Evolutionary conservation across 37 sponge, comb jelly and placozoan species (phyloP), one percentile per base, ranked within the genome.

Genomic region (Cladorhizidae sp.): DNA sequence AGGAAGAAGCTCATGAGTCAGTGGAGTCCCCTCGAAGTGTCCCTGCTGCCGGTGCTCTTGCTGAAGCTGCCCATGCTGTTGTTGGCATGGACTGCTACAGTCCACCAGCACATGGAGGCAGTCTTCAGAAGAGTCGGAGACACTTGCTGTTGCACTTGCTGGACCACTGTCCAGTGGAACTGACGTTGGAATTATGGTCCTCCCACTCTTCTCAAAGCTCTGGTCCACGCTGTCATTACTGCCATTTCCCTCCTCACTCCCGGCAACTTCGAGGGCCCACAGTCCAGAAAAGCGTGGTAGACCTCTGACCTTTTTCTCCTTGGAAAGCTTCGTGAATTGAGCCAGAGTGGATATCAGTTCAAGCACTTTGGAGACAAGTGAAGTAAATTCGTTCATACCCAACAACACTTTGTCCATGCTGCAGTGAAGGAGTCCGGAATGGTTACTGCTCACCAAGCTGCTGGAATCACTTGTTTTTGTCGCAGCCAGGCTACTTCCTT

Each of bases 231-330:
- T 23, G 0, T 22, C 58, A 21, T 5, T 21, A 17, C 51, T 29
- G n/a, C 26, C 41, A 31, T 61, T 35, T 17, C 22, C 56, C 20
- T 72, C 78, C 5, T 23, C 40, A 23, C 21, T 20, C 6, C 36
- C 26, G 40, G 15, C 61, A 9, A 49, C 17, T 1, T 61, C 57
- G 28, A 72, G 26, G 12, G 54, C 36, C 82, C 88, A 80, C 36
- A 83, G 42, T 3, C 70, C 72, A 3, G 83, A 5, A 6, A 85
- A 67, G 9, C 81, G 67, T 35, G 93, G 93, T 5, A 93, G 83
- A 58, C 93, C 93, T 54, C 45, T 55, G 15, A 85, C 2, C 3
- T 23, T 40, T 12, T 37, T 49, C 32, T 76, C 37, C 22, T 12
- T 55, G 38, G 17, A 61, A 1, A 92, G 71, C 33, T 49, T 33